Evolutionary conservation across 2,888 invertebrate genomes (phyloP).

Genomic region (Papilio demoleus): DNA sequence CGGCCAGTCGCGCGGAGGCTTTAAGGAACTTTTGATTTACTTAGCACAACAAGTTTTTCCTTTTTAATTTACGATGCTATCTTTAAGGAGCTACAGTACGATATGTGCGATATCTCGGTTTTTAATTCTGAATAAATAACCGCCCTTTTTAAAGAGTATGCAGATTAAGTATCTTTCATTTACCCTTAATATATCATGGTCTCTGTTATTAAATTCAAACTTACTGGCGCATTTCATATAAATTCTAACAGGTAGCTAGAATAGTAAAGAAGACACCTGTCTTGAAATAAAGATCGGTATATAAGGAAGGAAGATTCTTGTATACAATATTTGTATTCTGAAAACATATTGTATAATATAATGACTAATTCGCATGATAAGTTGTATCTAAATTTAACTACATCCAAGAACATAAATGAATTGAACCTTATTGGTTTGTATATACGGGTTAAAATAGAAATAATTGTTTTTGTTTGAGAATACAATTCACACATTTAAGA

Average conservation of each 20-base stretch:
- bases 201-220: not conserved
- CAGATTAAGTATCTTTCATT: not conserved
- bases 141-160: slow-evolving; percentile 12
- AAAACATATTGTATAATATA: slow-evolving; percentile 17
- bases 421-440: not conserved
- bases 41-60: slow-evolving; percentile 50
- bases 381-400: slow-evolving; percentile 17
- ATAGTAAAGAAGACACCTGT: not conserved
- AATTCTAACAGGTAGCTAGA: not conserved
- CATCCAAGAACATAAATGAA: not conserved
- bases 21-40: slow-evolving; percentile 68
- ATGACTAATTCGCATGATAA: slow-evolving; percentile 32
- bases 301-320: not conserved
- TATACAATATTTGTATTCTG: not conserved
- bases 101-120: slow-evolving; percentile 29
- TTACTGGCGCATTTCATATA: not conserved
- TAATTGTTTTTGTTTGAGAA: slow-evolving; percentile 27
- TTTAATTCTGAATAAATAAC: slow-evolving; percentile 30
- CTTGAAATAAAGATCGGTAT: not conserved
- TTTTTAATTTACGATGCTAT: slow-evolving; percentile 49
- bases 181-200: not conserved
- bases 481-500: slow-evolving; percentile 36
- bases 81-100: slow-evolving; percentile 38
- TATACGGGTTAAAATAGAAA: slow-evolving; percentile 27
- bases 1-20: slow-evolving; percentile 63